These are phyloP conservation scores for Papilio elwesi DNA, from an alignment of 2,888 invertebrate genomes.

Conservation along the genomic window DNA sequence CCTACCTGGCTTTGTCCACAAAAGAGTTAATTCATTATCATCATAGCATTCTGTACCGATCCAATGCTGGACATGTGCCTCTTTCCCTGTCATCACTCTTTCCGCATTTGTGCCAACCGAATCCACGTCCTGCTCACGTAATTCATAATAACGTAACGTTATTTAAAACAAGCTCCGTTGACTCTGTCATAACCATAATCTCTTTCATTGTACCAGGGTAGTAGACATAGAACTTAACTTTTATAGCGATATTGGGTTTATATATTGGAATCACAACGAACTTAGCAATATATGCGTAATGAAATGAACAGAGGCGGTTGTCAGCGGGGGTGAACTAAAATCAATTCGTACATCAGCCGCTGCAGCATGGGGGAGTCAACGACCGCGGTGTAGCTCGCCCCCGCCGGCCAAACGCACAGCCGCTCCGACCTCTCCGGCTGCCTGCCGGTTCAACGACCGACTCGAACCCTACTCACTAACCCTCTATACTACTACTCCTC, in stretches of 20 bases:
- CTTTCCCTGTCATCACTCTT: too few relatives aligned
- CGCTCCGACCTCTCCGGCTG: conserved; percentile 63
- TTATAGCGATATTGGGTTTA: background rate
- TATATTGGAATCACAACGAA: background rate
- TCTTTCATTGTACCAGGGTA: too few relatives aligned
- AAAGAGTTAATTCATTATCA: too few relatives aligned
- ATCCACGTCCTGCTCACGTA: too few relatives aligned
- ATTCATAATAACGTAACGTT: too few relatives aligned
- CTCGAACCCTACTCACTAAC: conserved; percentile 63
- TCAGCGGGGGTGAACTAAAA: conserved; percentile 54
- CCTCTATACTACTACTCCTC: conserved; percentile 52
- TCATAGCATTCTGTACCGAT: too few relatives aligned
- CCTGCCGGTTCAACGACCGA: conserved; percentile 77
- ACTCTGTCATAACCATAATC: too few relatives aligned
- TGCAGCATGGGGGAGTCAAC: conserved; percentile 74
- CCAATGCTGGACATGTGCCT: too few relatives aligned
- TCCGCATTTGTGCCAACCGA: too few relatives aligned
- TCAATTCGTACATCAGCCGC: conserved; percentile 62
- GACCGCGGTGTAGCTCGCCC: conserved; percentile 71
- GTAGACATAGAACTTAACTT: too few relatives aligned
- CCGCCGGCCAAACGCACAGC: conserved; percentile 56
- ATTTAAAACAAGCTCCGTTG: too few relatives aligned
- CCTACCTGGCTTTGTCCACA: too few relatives aligned
- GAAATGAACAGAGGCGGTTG: conserved; percentile 28
- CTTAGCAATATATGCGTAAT: conserved; percentile 11